phyloP scores from a whole-genome alignment of 1,140 invertebrate species.

The Cataglyphis hispanica region DNA sequence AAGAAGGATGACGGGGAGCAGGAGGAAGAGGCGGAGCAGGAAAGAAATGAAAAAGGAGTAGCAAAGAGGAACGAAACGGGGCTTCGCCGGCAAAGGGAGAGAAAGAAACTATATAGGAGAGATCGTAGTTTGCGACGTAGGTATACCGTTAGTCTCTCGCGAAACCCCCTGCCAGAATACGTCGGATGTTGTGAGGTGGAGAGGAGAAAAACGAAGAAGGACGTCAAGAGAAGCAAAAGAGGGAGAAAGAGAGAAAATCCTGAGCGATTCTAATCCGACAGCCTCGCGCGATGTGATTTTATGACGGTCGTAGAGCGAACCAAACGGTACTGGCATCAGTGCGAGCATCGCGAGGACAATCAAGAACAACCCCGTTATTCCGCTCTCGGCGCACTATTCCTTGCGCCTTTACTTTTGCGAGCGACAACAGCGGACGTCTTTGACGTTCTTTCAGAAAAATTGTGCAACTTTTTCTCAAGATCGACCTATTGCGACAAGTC shows the following conservation, averaged over 20 bases:
- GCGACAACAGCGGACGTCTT: not conserved
- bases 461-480: constrained; percentile 6
- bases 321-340: constrained; percentile 62
- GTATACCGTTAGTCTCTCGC: constrained; percentile 63
- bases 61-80: constrained; percentile 65
- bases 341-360: constrained; percentile 49
- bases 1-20: not conserved
- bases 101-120: constrained; percentile 56
- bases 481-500: not conserved
- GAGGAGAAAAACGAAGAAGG: not conserved
- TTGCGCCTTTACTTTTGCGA: constrained; percentile 23
- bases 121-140: constrained; percentile 50
- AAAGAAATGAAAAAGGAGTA: constrained; percentile 63
- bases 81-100: constrained; percentile 66
- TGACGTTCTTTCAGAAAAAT: not conserved
- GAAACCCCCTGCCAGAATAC: constrained; percentile 62
- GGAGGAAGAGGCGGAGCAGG: constrained; percentile 31
- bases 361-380: constrained; percentile 58
- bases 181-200: constrained; percentile 6
- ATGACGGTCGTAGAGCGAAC: constrained; percentile 51
- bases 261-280: constrained; percentile 52
- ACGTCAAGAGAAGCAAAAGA: constrained; percentile 24
- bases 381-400: constrained; percentile 15
- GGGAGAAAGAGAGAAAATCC: constrained; percentile 19
- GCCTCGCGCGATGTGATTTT: constrained; percentile 58